phyloP scores from a whole-genome alignment of 2,888 invertebrate species.

The Erpobdella octoculata region DNA sequence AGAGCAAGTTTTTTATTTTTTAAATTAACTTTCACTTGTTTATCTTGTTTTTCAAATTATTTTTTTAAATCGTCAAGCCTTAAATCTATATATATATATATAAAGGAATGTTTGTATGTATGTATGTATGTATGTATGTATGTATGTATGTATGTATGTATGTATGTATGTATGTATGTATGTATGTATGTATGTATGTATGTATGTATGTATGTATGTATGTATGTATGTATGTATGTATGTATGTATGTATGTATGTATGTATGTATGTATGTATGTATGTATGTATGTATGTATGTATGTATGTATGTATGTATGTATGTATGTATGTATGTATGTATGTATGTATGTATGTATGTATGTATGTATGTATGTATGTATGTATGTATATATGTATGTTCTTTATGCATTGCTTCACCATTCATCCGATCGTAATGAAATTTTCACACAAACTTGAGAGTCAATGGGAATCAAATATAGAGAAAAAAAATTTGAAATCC shows the following conservation, averaged over 20 bases:
- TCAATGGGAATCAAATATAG: no score
- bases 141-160: background rate
- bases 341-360: background rate
- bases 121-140: background rate
- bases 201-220: background rate
- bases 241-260: slow-evolving; percentile 3
- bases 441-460: no score
- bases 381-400: no score
- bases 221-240: background rate
- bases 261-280: slow-evolving; percentile 17
- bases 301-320: background rate
- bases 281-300: slow-evolving; percentile 16
- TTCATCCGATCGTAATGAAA: no score
- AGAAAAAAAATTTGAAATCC: no score
- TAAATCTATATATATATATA: no score
- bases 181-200: slow-evolving; percentile 15
- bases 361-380: slow-evolving; percentile 10
- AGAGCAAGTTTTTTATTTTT: no score
- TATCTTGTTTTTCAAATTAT: no score
- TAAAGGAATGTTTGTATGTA: no score
- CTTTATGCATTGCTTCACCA: no score
- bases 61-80: no score
- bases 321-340: background rate
- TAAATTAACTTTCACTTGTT: no score
- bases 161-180: background rate